Conservation (phyloP, 1,140 invertebrate species). For the Bombyx mandarina region DNA sequence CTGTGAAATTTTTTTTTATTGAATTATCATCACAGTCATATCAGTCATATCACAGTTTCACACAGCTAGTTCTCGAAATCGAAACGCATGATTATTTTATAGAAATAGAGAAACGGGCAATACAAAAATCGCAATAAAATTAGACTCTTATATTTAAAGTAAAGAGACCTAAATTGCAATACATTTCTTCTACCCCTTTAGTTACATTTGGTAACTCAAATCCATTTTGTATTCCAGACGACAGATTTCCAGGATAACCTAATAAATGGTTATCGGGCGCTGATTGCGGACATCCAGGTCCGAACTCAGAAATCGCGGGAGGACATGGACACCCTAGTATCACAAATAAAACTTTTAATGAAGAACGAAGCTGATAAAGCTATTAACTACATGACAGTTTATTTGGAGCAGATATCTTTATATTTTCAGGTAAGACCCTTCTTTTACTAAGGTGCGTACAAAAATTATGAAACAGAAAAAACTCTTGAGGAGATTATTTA, state of each 20-base stretch:
- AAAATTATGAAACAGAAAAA: too few relatives aligned
- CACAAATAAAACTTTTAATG: slow-evolving; percentile 63
- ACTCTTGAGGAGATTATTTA: too few relatives aligned
- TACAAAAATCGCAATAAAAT: neutral
- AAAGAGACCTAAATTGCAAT: too few relatives aligned
- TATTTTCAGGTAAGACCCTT: slow-evolving; percentile 53
- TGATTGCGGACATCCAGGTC: slow-evolving; percentile 60
- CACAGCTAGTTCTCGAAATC: too few relatives aligned
- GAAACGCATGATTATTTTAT: too few relatives aligned
- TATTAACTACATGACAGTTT: slow-evolving; percentile 64
- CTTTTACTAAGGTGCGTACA: neutral
- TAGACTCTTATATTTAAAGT: neutral
- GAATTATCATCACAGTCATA: too few relatives aligned
- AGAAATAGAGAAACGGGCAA: too few relatives aligned
- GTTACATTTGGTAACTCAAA: too few relatives aligned
- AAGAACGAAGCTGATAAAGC: slow-evolving; percentile 66
- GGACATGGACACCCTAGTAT: slow-evolving; percentile 65
- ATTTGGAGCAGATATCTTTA: slow-evolving; percentile 61
- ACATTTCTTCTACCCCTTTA: too few relatives aligned
- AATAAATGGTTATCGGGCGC: slow-evolving; percentile 57
- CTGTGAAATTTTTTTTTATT: too few relatives aligned
- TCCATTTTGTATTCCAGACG: slow-evolving; percentile 31
- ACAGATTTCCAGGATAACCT: slow-evolving; percentile 63
- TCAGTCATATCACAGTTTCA: too few relatives aligned
- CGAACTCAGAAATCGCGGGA: slow-evolving; percentile 58